Evolutionary conservation across 2,113 vertebrate genomes (phyloP), one percentile per base, ranked within the genome.

Genomic region (Malaclemys terrapin): DNA sequence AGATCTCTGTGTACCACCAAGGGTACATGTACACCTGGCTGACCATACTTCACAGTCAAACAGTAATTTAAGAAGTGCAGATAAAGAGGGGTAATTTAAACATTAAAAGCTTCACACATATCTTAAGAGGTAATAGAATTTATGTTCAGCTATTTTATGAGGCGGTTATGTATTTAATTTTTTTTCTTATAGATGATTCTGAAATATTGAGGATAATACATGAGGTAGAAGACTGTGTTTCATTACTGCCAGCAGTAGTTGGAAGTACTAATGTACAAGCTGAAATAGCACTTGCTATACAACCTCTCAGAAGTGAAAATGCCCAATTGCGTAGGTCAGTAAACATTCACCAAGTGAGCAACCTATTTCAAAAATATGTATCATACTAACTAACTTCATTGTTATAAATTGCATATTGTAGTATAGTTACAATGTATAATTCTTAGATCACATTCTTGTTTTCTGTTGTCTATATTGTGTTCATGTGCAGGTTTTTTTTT

Each of bases 221-320:
- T 93, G 99, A 99, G 82, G 93, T 99, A 59, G 99, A 99, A 93
- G 97, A 97, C 31, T 98, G 90, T 0, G 1, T 99, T 56, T 98
- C 97, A 14, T 49, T 98, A n/a, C 97, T 99, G 11, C 98, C 98
- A 56, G 91, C 96, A 29, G 90, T 97, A 19, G 95, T 91, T 84
- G 98, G 93, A 38, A 96, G 90, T 49, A 97, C 72, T 0, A 96
- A 98, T 86, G n/a, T 96, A 69, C 98, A 98, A 50, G 96, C 98
- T 86, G 99, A 99, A 94, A 97, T 99, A 57, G 98, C 98, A 3
- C 75, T 99, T 45, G 98, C 98, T 13, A 45, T 98, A 13, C 98
- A 99, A 45, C 98, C 99, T 1, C 97, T 99, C 56, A 97, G 98
- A 91, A 99, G 96, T 94, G 99, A 99, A 97, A 99, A 99, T 13